Conservation (phyloP, 30 jellyfish, hydroid and myxozoan species). For the Pelagia noctiluca region DNA sequence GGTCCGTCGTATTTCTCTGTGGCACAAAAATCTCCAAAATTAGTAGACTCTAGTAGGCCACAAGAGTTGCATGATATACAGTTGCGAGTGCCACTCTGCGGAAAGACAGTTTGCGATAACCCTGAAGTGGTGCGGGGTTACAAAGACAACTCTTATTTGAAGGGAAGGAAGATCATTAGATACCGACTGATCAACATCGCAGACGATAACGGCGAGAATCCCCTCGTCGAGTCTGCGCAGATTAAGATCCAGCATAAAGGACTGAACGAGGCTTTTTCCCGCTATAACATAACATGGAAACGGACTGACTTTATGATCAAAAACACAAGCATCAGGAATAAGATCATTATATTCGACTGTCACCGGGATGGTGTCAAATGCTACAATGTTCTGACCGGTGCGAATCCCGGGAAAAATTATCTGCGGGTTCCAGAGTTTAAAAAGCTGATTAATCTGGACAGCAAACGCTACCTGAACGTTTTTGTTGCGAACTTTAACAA, state of each 20-base stretch:
- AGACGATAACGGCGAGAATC: constrained; percentile 79
- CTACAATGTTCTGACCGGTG: too few species aligned
- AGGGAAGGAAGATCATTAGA: constrained; percentile 45
- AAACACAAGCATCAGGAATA: constrained; percentile 52
- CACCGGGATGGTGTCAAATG: constrained; percentile 35
- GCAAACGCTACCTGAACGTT: constrained; percentile 47
- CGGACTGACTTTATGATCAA: constrained; percentile 24
- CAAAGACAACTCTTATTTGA: constrained; percentile 28
- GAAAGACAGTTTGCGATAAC: constrained; percentile 86
- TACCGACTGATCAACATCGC: constrained; percentile 77
- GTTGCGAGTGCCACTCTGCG: constrained; percentile 80
- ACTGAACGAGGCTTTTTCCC: constrained; percentile 63
- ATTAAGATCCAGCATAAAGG: constrained; percentile 53
- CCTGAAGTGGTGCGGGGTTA: constrained; percentile 84
- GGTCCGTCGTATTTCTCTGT: constrained; percentile 51
- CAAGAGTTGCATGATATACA: constrained; percentile 60
- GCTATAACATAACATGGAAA: constrained; percentile 80
- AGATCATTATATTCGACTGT: constrained; percentile 42
- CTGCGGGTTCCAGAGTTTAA: constrained; percentile 51
- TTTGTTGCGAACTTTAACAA: constrained; percentile 28
- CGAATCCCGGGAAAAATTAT: constrained; percentile 10
- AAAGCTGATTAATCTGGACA: constrained; percentile 52
- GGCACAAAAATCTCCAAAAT: constrained; percentile 55
- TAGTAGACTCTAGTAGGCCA: constrained; percentile 43
- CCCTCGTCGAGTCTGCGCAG: constrained; percentile 44